Evolutionary conservation across 2,888 invertebrate species (phyloP).

Genomic region (Lasioglossum villosulum): DNA sequence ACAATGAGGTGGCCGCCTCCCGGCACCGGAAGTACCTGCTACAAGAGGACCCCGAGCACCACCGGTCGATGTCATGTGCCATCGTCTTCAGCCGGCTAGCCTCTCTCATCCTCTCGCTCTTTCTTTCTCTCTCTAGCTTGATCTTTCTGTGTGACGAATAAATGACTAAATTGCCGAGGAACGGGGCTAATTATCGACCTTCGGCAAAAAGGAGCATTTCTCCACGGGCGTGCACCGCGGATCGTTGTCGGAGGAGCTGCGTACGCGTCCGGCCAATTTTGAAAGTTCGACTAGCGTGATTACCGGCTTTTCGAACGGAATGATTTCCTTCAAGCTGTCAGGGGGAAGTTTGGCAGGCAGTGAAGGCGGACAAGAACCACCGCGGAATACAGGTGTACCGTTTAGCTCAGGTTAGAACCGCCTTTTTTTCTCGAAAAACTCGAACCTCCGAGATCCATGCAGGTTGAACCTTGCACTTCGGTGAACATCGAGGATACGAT

Average conservation of each 20-base stretch:
- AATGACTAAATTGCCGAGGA: slow-evolving; percentile 68
- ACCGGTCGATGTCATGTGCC: slow-evolving; percentile 60
- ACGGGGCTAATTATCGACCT: slow-evolving; percentile 67
- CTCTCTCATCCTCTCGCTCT: not conserved
- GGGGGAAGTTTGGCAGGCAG: slow-evolving; percentile 32
- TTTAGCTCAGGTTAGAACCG: not conserved
- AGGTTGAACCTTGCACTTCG: not conserved
- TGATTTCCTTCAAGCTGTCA: slow-evolving; percentile 53
- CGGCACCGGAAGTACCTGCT: slow-evolving; percentile 72
- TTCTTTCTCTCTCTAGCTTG: not conserved
- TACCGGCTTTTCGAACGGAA: slow-evolving; percentile 41
- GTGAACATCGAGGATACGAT: slow-evolving; percentile 17
- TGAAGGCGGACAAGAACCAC: slow-evolving; percentile 14
- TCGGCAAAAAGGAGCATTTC: slow-evolving; percentile 42
- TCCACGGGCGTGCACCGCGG: slow-evolving; percentile 18
- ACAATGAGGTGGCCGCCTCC: slow-evolving; percentile 71
- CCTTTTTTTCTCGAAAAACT: not conserved
- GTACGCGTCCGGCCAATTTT: slow-evolving; percentile 46
- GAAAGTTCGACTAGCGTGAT: slow-evolving; percentile 51
- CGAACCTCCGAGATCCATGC: not conserved
- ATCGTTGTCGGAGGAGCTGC: slow-evolving; percentile 21
- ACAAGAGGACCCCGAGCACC: slow-evolving; percentile 50
- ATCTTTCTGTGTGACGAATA: slow-evolving; percentile 48
- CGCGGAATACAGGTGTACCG: not conserved
- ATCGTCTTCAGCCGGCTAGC: slow-evolving; percentile 40